Evolutionary conservation across 2,888 invertebrate species (phyloP), one percentile per base, ranked within the genome.

Genomic region (Sminthurinus aureus): DNA sequence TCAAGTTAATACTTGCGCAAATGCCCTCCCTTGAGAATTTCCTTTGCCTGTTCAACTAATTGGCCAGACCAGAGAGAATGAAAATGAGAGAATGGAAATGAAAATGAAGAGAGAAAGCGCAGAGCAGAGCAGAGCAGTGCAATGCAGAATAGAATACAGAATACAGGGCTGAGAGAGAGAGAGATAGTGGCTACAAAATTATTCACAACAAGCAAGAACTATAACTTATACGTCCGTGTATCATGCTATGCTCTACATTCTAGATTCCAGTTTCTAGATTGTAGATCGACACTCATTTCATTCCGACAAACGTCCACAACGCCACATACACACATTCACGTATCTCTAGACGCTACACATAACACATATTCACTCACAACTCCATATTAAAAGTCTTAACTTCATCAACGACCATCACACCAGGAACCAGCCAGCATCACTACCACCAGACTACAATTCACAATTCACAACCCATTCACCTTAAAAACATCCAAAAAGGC

Each of bases 21-120:
- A 84, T 87, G 79, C 83, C 71, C 74, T 85, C 87, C 86, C 85
- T 24, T 24, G 86, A 87, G 87, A 84, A 84, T 85, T 84, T 81
- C 51, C 79, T 77, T 83, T 86, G 79, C 84, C 84, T 85, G 78
- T 85, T 85, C 84, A 66, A 80, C 87, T 87, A 87, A 87, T 87
- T 87, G 85, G 85, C 85, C 85, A 81, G 77, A 15, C 58, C 18
- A 58, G 13, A 58, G 15, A 38, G 38, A 38, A 38, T 38, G 38
- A 38, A 38, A 38, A 38, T 38, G 38, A 38, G 38, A 38, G 38
- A 38, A 38, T 38, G 38, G 38, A 38, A 38, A 38, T 38, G 38
- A 38, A 38, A 38, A 38, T 38, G 38, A 38, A 38, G 38, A 38
- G 38, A 38, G 38, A 38, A 38, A 38, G 38, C 38, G 38, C 38